Percentiles rank a stretch among this genome's conserved stretches.
Conservation (phyloP, 2,113 vertebrate species). For the Oplegnathus fasciatus region DNA sequence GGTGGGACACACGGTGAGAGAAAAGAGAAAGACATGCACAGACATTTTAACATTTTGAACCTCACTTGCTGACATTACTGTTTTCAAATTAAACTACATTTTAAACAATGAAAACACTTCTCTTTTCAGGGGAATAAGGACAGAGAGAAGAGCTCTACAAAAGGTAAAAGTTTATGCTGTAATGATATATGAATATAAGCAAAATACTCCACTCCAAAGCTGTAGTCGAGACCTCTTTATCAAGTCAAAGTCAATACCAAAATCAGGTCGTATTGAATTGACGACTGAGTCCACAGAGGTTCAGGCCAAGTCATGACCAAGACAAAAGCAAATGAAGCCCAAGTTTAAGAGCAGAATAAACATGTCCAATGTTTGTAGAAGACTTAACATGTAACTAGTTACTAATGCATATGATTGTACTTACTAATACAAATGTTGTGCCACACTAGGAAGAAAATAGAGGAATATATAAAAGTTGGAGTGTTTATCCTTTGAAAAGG, state of each 20-base stretch:
- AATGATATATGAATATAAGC: not conserved
- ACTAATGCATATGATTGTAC: not conserved
- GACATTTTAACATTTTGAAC: not conserved
- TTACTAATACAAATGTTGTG: not conserved
- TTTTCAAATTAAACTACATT: not conserved
- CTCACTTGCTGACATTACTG: not conserved
- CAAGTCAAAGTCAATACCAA: not conserved
- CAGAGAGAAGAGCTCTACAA: constrained; percentile 73
- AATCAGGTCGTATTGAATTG: not conserved
- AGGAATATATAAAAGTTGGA: not conserved
- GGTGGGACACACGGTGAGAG: constrained; percentile 79
- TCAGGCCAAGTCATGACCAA: too few relatives aligned
- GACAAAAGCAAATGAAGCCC: not conserved
- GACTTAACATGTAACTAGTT: not conserved
- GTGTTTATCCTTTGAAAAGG: not conserved
- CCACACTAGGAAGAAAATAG: not conserved
- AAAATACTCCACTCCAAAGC: not conserved
- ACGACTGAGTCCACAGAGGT: not conserved
- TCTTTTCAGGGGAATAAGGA: constrained; percentile 78
- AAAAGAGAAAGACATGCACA: not conserved
- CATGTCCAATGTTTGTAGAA: not conserved
- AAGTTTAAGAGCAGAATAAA: not conserved
- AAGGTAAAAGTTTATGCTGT: constrained; percentile 75
- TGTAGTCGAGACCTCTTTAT: not conserved
- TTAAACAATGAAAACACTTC: constrained; percentile 2